Percentiles rank a stretch among this genome's conserved stretches.
These are phyloP conservation scores for Cromileptes altivelis DNA, from an alignment of 2,113 vertebrate species.

Conservation along the genomic window DNA sequence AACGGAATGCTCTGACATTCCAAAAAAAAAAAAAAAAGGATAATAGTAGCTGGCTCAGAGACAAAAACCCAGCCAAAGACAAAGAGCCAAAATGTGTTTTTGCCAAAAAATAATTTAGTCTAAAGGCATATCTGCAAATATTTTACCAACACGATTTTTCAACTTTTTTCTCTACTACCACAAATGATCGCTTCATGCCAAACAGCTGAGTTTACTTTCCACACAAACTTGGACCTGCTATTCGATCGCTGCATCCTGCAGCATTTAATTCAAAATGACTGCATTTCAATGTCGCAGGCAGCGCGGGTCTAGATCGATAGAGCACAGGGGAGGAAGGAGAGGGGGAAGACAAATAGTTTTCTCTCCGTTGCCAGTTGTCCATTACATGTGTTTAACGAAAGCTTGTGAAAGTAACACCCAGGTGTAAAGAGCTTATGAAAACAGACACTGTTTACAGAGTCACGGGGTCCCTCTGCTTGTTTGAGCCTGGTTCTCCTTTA, in stretches of 20 bases:
- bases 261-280: constrained; percentile 29
- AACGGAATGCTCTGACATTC: constrained; percentile 50
- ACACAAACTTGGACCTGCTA: constrained; percentile 41
- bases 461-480: constrained; percentile 44
- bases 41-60: constrained; percentile 32
- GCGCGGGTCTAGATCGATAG: not conserved
- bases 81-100: constrained; percentile 54
- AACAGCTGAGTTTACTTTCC: constrained; percentile 56
- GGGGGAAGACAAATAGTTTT: constrained; percentile 40
- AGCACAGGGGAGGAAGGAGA: not conserved
- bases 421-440: constrained; percentile 78
- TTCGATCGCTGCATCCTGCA: not conserved
- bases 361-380: constrained; percentile 71
- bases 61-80: constrained; percentile 20
- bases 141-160: constrained; percentile 55
- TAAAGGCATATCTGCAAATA: constrained; percentile 49
- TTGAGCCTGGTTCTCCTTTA: constrained; percentile 49
- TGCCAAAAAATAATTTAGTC: constrained; percentile 56
- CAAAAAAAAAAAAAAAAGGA: constrained; percentile 20
- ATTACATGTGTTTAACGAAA: constrained; percentile 73
- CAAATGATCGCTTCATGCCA: constrained; percentile 46
- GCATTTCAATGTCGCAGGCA: constrained; percentile 4
- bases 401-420: constrained; percentile 72
- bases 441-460: constrained; percentile 70
- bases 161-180: constrained; percentile 18